Conservation (phyloP, 1,140 invertebrate genomes). For the Drosophila suzukii region DNA sequence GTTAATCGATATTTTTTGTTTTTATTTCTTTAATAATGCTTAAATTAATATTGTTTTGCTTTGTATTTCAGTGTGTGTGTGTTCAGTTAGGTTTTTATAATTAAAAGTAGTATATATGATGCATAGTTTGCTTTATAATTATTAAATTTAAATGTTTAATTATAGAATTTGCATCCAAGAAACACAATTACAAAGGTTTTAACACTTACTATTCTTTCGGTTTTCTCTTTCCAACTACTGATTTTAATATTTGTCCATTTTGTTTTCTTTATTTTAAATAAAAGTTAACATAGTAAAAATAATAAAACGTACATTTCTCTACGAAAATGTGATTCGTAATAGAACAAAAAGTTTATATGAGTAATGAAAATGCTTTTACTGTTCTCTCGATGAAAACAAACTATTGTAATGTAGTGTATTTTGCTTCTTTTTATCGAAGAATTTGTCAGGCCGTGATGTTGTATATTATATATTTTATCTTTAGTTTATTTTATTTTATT, state of each 20-base stretch:
- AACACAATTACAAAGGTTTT: conserved; percentile 51
- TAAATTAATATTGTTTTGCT: conserved; percentile 41
- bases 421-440: conserved; percentile 17
- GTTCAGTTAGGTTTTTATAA: conserved; percentile 49
- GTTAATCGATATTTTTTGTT: conserved; percentile 31
- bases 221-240: conserved; percentile 47
- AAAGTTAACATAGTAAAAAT: conserved; percentile 76
- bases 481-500: conserved; percentile 4
- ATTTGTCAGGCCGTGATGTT: conserved; percentile 33
- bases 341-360: conserved; percentile 49
- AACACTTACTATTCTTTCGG: conserved; percentile 50
- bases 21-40: conserved; percentile 42
- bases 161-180: conserved; percentile 70
- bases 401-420: conserved; percentile 29
- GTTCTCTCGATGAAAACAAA: conserved; percentile 42
- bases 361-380: conserved; percentile 60
- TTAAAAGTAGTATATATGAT: conserved; percentile 56
- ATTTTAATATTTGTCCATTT: conserved; percentile 45
- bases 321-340: conserved; percentile 30
- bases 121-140: conserved; percentile 63
- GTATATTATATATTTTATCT: conserved; percentile 11
- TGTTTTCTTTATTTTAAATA: conserved; percentile 59
- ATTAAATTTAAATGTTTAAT: conserved; percentile 53
- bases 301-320: conserved; percentile 51
- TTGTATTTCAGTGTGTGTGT: conserved; percentile 44